Evolutionary conservation across 2,888 invertebrate genomes (phyloP).

Genomic region (Euzophera pinguis): DNA sequence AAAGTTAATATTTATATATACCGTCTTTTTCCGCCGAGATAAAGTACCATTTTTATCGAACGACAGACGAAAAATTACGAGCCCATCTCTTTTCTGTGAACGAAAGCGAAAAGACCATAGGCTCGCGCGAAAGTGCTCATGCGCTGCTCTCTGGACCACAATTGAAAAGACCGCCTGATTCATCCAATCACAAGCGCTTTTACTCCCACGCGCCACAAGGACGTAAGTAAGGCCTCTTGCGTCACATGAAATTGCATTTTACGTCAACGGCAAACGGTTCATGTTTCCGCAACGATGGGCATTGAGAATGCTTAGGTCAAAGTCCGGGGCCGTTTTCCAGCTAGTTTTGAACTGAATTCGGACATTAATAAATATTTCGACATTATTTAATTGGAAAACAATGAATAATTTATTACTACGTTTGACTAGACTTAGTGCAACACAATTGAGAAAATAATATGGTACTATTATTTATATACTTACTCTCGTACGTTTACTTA

Average conservation of each 20-base stretch:
- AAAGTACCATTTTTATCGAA: slow-evolving; percentile 29
- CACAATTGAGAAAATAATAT: too few relatives aligned
- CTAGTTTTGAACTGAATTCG: slow-evolving; percentile 12
- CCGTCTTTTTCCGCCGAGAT: slow-evolving; percentile 30
- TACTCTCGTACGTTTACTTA: too few relatives aligned
- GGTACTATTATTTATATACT: too few relatives aligned
- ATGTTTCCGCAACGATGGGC: slow-evolving; percentile 17
- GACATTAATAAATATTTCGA: neutral
- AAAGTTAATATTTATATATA: slow-evolving; percentile 18
- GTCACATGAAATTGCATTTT: slow-evolving; percentile 40
- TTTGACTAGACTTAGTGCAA: too few relatives aligned
- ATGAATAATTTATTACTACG: too few relatives aligned
- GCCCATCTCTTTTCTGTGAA: slow-evolving; percentile 55
- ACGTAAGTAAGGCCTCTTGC: slow-evolving; percentile 42
- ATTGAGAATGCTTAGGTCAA: slow-evolving; percentile 30
- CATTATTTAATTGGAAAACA: too few relatives aligned
- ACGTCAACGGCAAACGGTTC: slow-evolving; percentile 9
- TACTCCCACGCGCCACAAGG: slow-evolving; percentile 59
- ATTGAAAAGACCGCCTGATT: slow-evolving; percentile 68
- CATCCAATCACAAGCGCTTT: slow-evolving; percentile 49
- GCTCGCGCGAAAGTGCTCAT: slow-evolving; percentile 69
- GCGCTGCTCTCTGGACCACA: slow-evolving; percentile 50
- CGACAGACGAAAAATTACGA: slow-evolving; percentile 34
- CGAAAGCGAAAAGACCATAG: slow-evolving; percentile 64
- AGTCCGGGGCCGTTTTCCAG: slow-evolving; percentile 33